Base-by-base conservation (phyloP, 2,888 invertebrate genomes). In the Ectemnius cavifrons region DNA sequence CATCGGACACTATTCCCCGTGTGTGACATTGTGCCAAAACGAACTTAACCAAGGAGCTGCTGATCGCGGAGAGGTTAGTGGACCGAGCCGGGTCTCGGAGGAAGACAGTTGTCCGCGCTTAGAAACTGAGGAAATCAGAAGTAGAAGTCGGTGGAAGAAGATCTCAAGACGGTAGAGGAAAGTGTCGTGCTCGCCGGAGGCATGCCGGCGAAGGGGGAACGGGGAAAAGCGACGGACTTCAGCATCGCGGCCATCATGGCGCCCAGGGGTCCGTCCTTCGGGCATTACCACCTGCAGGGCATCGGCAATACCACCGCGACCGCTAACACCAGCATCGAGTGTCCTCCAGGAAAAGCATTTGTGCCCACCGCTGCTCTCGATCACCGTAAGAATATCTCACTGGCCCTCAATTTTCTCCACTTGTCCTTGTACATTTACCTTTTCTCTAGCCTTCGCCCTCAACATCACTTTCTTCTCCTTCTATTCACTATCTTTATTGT, bases 211-310 rank as follows among this genome's bases (percentile, higher is more conserved):
- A 91, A 91, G 86, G 90, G 91, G 83, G 91, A 91, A 86, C 89
- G 91, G 84, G 89, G 91, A 80, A 91, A 90, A 87, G 92, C 93
- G 91, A 94, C 95, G 84, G 95, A 95, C 91, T 95, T 95, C 92
- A 94, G 94, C 84, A 94, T 95, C 82, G 94, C 94, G 79, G 93
- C 93, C 84, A 94, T 95, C 88, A 94, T 95, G 93, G 93, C 94
- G 88, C 91, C 91, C 86, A 89, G 90, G 88, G 90, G 89, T 86
- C 90, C 90, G 86, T 88, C 90, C 84, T 91, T 90, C 87, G 89
- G 89, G 84, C 89, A 90, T 89, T 90, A 89, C 88, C 89, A 90
- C 89, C 89, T 90, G 89, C 90, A 89, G 90, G 89, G 89, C 82
- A 85, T 90, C 79, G 79, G 85, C 84, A 88, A 87, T 84, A 87